Percentiles rank a stretch among this genome's conserved stretches.
Conservation (phyloP, 1,140 invertebrate genomes). For the Ericerus pela region DNA sequence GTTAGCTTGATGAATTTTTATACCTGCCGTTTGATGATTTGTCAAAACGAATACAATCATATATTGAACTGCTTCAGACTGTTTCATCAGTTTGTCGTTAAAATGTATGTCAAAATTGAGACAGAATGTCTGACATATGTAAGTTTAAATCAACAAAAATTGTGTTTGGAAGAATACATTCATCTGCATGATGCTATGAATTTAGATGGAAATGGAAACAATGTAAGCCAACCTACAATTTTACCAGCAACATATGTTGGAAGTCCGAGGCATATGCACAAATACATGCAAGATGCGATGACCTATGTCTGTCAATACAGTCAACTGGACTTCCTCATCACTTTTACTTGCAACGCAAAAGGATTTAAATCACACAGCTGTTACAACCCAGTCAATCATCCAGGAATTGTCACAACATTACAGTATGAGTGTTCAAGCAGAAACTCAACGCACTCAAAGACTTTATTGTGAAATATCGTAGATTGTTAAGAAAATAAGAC, state of each 20-base stretch:
- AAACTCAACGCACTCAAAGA: conserved; percentile 17
- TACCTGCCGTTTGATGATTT: conserved; percentile 31
- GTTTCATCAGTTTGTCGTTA: conserved; percentile 32
- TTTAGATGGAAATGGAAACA: conserved; percentile 13
- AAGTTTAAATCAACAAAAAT: conserved; percentile 31
- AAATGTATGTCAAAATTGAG: conserved; percentile 34
- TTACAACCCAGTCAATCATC: conserved; percentile 24
- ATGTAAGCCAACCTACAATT: conserved; percentile 23
- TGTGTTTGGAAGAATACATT: conserved; percentile 33
- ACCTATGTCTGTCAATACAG: conserved; percentile 32
- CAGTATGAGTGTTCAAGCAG: conserved; percentile 18
- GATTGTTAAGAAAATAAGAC: conserved; percentile 28
- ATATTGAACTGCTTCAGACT: conserved; percentile 24
- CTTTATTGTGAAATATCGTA: conserved; percentile 24
- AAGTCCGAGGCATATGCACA: conserved; percentile 32
- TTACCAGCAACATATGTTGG: conserved; percentile 30
- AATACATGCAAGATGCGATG: conserved; percentile 34
- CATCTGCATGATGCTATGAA: conserved; percentile 23
- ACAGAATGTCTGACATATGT: conserved; percentile 31
- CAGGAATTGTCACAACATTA: conserved; percentile 19
- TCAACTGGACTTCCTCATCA: conserved; percentile 31
- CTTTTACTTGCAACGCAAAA: conserved; percentile 34
- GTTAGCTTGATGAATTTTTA: conserved; percentile 29
- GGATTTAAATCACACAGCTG: conserved; percentile 30
- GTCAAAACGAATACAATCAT: conserved; percentile 21